Conservation (phyloP, 1,140 invertebrate genomes). For the Sesamia nonagrioides region DNA sequence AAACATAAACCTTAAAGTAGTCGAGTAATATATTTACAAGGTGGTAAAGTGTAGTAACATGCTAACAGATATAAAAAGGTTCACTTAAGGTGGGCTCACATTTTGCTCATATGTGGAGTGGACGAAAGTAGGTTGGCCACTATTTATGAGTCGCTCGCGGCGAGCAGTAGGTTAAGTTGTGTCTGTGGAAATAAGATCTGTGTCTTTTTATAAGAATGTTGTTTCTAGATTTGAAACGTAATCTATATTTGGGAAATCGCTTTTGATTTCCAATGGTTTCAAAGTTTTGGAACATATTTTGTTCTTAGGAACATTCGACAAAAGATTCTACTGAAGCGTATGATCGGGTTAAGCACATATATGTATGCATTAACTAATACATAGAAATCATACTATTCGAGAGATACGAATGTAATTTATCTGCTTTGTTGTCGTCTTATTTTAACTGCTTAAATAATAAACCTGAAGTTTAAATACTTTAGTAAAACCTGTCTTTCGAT, state of each 20-base stretch:
- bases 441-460: too few relatives aligned
- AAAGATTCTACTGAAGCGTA: not conserved
- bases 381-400: too few relatives aligned
- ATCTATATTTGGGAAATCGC: too few relatives aligned
- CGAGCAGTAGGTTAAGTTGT: not conserved
- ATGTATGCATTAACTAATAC: too few relatives aligned
- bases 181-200: not conserved
- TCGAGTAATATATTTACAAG: conserved; percentile 6
- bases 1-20: not conserved
- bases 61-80: conserved; percentile 10
- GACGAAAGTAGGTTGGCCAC: conserved; percentile 5
- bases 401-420: too few relatives aligned
- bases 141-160: conserved; percentile 9
- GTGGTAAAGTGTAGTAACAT: conserved; percentile 11
- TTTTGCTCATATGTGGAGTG: conserved; percentile 11
- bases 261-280: too few relatives aligned
- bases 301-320: not conserved
- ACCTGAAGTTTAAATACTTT: too few relatives aligned
- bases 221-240: not conserved
- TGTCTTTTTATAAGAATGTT: conserved; percentile 6
- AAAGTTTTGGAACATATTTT: not conserved
- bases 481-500: not conserved
- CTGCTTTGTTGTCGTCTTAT: too few relatives aligned
- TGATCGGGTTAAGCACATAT: not conserved
- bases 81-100: conserved; percentile 13